Evolutionary conservation across 2,888 invertebrate species (phyloP).

Genomic region (Polylopha cassiicola): DNA sequence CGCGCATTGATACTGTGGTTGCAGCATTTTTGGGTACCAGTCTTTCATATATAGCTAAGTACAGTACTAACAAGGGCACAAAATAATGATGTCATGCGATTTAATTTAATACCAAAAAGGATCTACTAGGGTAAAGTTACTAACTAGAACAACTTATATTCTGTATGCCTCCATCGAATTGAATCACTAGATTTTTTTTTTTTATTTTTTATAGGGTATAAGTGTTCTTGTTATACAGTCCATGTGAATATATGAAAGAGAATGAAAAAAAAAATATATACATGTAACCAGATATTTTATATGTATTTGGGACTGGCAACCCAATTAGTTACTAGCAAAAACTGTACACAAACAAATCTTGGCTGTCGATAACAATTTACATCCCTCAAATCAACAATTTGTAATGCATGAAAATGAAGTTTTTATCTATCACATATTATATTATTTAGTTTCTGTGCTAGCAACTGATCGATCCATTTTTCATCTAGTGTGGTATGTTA

Average conservation of each 20-base stretch:
- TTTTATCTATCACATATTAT: neutral
- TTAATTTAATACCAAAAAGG: neutral
- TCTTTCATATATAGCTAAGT: conserved; percentile 33
- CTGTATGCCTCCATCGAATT: too few species aligned
- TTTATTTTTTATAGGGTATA: too few species aligned
- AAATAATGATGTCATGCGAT: conserved; percentile 25
- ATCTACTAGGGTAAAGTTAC: neutral
- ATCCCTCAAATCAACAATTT: neutral
- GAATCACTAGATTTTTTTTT: too few species aligned
- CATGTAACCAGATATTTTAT: conserved; percentile 1
- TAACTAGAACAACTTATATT: neutral
- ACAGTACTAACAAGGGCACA: conserved; percentile 23
- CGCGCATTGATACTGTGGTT: conserved; percentile 47
- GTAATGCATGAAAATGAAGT: conserved; percentile 2
- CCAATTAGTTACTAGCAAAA: conserved; percentile 53
- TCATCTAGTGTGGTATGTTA: conserved; percentile 53
- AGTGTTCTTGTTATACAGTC: neutral
- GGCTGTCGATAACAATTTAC: conserved; percentile 3
- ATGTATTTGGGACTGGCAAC: conserved; percentile 49
- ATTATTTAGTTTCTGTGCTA: conserved; percentile 36
- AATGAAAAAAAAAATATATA: neutral
- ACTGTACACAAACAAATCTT: conserved; percentile 12
- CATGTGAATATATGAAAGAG: neutral
- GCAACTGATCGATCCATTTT: conserved; percentile 36
- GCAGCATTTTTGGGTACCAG: conserved; percentile 64